Conservation (phyloP, 2,888 invertebrate genomes). For the Drosophila kanekoi region DNA sequence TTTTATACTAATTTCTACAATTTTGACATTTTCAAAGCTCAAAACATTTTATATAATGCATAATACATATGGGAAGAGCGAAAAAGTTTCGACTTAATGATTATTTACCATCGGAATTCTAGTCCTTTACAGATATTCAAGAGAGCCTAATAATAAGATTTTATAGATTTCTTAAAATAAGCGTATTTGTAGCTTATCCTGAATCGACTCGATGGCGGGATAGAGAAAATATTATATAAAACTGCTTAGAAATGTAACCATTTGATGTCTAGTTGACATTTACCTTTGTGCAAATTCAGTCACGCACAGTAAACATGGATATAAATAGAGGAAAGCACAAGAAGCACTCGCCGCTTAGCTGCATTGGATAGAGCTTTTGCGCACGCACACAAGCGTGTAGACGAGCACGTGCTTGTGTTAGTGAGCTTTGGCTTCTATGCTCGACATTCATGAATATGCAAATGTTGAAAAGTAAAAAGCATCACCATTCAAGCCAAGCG, state of each 20-base stretch:
- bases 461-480: conserved; percentile 26
- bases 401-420: conserved; percentile 15
- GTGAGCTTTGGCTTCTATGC: conserved; percentile 30
- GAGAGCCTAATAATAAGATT: no score
- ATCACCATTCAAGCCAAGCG: conserved; percentile 8
- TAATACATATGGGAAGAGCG: no score
- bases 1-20: conserved; percentile 5
- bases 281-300: conserved; percentile 11
- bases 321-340: conserved; percentile 3
- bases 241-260: neutral
- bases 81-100: no score
- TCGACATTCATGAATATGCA: conserved; percentile 35
- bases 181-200: no score
- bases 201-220: neutral
- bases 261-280: neutral
- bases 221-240: neutral
- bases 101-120: no score
- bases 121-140: no score
- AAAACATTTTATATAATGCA: no score
- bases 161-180: no score
- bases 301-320: conserved; percentile 1
- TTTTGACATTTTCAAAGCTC: neutral
- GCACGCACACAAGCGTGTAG: conserved; percentile 4
- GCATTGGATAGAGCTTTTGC: conserved; percentile 15
- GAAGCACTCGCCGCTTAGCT: neutral